Conservation (phyloP, 2,797 vertebrate species). For the Gobionotothen gibberifrons region DNA sequence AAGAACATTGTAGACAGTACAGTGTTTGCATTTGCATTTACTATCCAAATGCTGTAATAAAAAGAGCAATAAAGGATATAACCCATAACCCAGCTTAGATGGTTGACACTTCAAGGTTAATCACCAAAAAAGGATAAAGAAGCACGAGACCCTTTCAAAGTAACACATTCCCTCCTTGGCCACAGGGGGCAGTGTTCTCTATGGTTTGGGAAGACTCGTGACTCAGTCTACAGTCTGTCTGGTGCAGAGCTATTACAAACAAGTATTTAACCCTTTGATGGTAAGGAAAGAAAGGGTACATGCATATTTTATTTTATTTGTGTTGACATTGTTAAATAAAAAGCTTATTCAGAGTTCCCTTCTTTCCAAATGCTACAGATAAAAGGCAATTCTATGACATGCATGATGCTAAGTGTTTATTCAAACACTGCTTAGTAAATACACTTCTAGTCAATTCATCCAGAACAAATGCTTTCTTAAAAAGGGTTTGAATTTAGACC, state of each 20-base stretch:
- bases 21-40: neutral
- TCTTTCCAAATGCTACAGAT: constrained; percentile 10
- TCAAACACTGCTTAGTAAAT: neutral
- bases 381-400: neutral
- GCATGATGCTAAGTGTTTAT: neutral
- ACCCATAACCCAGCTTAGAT: neutral
- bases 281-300: neutral
- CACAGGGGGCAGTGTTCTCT: constrained; percentile 55
- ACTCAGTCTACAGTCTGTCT: neutral
- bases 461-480: neutral
- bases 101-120: constrained; percentile 25
- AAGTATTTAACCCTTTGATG: neutral
- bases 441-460: neutral
- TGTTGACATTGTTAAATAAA: neutral
- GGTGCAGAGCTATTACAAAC: constrained; percentile 18
- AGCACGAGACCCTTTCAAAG: neutral
- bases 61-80: neutral
- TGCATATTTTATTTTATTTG: too few relatives aligned
- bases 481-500: neutral
- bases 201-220: constrained; percentile 19
- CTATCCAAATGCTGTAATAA: neutral
- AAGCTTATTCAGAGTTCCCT: neutral
- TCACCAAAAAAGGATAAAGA: constrained; percentile 38
- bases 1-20: neutral
- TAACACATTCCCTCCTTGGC: constrained; percentile 3